A percentile compares a stretch with the other conserved stretches of the same genome.
Evolutionary conservation across 2,113 vertebrate genomes (phyloP).

Genomic region (Percopsis transmontana): DNA sequence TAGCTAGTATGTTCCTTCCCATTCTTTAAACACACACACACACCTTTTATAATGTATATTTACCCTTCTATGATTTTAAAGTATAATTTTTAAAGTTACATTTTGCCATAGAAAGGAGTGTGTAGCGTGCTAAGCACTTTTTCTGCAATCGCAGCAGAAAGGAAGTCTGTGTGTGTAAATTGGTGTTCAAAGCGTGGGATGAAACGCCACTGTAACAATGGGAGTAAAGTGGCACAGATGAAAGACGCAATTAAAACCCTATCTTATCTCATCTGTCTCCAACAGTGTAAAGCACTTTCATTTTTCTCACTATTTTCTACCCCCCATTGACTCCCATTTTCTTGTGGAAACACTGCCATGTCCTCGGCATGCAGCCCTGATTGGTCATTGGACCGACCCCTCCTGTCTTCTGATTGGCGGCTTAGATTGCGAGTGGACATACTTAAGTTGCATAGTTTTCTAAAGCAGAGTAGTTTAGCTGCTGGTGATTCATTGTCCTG

Average conservation of each 20-base stretch:
- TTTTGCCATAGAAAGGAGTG: conserved; percentile 54
- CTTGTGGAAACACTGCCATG: conserved; percentile 15
- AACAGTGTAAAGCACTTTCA: conserved; percentile 57
- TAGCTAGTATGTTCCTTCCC: too few species aligned
- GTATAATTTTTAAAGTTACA: conserved; percentile 66
- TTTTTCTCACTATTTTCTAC: conserved; percentile 48
- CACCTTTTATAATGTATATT: conserved; percentile 6
- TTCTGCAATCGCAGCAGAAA: conserved; percentile 72
- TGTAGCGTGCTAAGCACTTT: conserved; percentile 69
- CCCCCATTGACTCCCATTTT: conserved; percentile 14
- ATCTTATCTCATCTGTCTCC: conserved; percentile 71
- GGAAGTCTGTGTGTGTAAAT: conserved; percentile 53
- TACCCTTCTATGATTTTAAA: conserved; percentile 59
- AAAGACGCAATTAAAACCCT: conserved; percentile 71
- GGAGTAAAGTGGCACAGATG: conserved; percentile 66
- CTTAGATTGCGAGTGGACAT: background rate
- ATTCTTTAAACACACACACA: conserved; percentile 12
- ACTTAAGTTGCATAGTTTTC: background rate
- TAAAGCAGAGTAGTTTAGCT: background rate
- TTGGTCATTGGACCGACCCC: background rate
- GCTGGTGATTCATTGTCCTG: background rate
- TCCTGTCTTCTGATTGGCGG: conserved; percentile 17
- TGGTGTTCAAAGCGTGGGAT: conserved; percentile 69
- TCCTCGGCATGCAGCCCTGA: conserved; percentile 10
- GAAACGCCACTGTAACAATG: conserved; percentile 65